These are phyloP conservation scores for Rhabditoides inermis DNA, from an alignment of 2,888 invertebrate genomes.

Conservation along the genomic window DNA sequence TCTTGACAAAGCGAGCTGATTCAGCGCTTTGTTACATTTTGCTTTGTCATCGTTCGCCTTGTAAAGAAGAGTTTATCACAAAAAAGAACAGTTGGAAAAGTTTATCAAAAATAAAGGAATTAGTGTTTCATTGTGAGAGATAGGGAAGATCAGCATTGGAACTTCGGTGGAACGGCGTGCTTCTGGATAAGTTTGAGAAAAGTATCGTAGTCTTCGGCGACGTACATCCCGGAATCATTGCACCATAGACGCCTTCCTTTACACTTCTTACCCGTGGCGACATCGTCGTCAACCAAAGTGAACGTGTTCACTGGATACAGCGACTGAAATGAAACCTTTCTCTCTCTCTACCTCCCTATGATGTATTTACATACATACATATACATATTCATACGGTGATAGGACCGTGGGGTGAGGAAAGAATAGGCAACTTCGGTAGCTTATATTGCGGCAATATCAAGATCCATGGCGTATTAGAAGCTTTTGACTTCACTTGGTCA, in stretches of 20 bases:
- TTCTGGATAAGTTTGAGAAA: conserved; percentile 9
- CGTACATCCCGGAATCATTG: conserved; percentile 1
- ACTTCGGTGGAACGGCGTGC: background rate
- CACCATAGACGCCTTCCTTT: conserved; percentile 9
- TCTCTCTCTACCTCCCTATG: conserved; percentile 3
- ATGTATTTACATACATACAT: too few species aligned
- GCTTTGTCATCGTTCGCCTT: conserved; percentile 2
- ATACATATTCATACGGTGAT: too few species aligned
- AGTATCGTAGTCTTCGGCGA: conserved; percentile 2
- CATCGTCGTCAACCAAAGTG: conserved; percentile 8
- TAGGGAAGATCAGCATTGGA: too few species aligned
- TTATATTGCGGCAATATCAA: too few species aligned
- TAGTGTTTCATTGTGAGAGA: too few species aligned
- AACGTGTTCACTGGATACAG: conserved; percentile 14
- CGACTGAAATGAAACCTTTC: conserved; percentile 4
- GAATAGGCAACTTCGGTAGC: too few species aligned
- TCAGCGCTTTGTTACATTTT: too few species aligned
- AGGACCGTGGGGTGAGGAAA: too few species aligned
- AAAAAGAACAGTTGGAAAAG: conserved; percentile 1
- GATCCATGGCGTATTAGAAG: too few species aligned
- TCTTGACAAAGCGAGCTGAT: too few species aligned
- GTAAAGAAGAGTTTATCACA: conserved; percentile 3
- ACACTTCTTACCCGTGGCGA: conserved; percentile 8
- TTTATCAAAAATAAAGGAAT: too few species aligned
- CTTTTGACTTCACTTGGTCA: too few species aligned